Base-by-base conservation (phyloP, 2,888 invertebrate species). In the Suillia variegata region DNA sequence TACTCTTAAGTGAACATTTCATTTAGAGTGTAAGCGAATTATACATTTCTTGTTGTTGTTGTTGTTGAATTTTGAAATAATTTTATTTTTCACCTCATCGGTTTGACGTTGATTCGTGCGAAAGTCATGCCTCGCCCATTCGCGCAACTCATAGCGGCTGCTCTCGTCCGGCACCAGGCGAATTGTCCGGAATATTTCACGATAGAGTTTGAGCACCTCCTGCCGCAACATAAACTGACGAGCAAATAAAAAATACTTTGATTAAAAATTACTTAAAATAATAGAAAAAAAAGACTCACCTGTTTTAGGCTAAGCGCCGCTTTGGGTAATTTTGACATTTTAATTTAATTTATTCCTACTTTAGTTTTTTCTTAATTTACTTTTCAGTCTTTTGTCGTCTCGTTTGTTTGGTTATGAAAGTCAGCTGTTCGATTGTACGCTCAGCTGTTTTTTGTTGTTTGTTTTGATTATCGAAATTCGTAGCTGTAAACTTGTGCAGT, bases 161-260 rank as follows among this genome's bases (percentile, higher is more conserved):
- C 75, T 79, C 67, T 85, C 80, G 75, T 91, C 89, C 1, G 89
- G 87, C 8, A 93, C 87, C 70, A 86, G 82, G 57, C 84, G 85
- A 52, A 91, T 85, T 6, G 89, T 85, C 54, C 88, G 85, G 67
- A 92, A 86, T 62, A 93, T 89, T 63, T 88, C 86, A 65, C 90
- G 84, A 72, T 93, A 94, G 0, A 93, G 80, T 70, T 87, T 89
- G 18, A 93, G 77, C 0, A 93, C 93, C 82, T 93, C 89, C 82
- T 90, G 89, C 12, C 91, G 87, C 26, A 92, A 79, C 79, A 94
- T 86, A 79, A 94, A 94, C 93, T 94, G 80, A n/a, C n/a, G n/a
- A n/a, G n/a, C n/a, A n/a, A 26, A 13, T 20, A 17, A 38, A 8
- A 8, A 24, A 26, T 2, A 24, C 21, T n/a, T n/a, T n/a, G n/a